A percentile compares a stretch with the other conserved stretches of the same genome.
Conservation (phyloP, 1,140 invertebrate genomes). For the Teleogryllus occipitalis region DNA sequence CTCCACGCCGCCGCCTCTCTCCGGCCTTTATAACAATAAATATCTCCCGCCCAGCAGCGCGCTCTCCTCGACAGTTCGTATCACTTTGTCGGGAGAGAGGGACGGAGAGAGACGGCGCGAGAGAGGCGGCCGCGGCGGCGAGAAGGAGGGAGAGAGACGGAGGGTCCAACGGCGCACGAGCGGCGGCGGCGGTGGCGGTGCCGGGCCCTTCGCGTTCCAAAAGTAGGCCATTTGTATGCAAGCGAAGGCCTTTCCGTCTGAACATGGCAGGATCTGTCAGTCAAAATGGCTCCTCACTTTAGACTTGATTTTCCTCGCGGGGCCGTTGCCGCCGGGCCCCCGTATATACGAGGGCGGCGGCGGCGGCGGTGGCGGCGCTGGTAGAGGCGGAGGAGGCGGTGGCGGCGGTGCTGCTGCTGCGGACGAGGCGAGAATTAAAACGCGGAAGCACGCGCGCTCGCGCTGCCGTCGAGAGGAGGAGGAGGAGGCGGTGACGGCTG, state of each 20-base stretch:
- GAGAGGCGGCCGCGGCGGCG: background rate
- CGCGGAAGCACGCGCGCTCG: background rate
- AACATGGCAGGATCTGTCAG: conserved; percentile 26
- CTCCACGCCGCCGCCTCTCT: background rate
- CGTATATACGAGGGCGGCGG: background rate
- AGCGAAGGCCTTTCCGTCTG: conserved; percentile 23
- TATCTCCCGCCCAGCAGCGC: conserved; percentile 18
- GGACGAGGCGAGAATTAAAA: conserved; percentile 3
- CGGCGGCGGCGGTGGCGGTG: conserved; percentile 8
- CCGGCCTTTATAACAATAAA: conserved; percentile 25
- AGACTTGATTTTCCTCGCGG: conserved; percentile 23
- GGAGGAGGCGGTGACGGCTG: no score
- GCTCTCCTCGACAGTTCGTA: conserved; percentile 24
- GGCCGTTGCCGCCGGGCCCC: background rate
- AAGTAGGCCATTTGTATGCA: conserved; percentile 28
- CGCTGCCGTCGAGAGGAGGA: no score
- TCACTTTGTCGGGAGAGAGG: conserved; percentile 22
- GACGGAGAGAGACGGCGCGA: background rate
- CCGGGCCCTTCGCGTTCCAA: conserved; percentile 9
- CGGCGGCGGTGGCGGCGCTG: no score
- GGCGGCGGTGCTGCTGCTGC: background rate
- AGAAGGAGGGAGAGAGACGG: background rate
- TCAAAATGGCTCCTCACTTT: conserved; percentile 25
- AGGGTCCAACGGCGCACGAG: conserved; percentile 6
- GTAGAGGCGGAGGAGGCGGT: background rate